Percentiles rank a stretch among this genome's conserved stretches.
Conservation (phyloP, 2,113 vertebrate species). For the Calyptomena viridis region DNA sequence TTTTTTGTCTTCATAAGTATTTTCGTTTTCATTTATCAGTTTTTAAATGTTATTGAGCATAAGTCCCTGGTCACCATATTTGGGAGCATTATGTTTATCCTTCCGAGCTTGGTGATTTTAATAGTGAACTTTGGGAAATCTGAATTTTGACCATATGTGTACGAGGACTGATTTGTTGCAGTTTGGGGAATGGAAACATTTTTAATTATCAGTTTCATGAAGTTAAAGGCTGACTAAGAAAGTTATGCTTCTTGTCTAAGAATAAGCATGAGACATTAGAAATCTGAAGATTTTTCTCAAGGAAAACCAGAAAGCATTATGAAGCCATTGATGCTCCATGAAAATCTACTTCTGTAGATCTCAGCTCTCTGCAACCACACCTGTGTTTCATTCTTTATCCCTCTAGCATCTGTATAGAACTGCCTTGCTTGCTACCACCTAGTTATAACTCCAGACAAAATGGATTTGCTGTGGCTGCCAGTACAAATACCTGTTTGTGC, state of each 20-base stretch:
- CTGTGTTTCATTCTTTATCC: not conserved
- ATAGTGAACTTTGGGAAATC: not conserved
- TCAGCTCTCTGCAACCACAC: not conserved
- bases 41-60: not conserved
- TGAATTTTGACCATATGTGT: not conserved
- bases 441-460: not conserved
- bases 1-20: not conserved
- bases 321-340: not conserved
- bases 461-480: conserved; percentile 16
- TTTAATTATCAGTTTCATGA: not conserved
- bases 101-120: not conserved
- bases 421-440: not conserved
- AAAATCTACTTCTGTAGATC: not conserved
- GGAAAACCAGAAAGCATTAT: not conserved
- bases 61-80: not conserved
- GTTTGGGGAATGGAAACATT: not conserved
- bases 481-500: conserved; percentile 2
- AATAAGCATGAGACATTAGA: not conserved
- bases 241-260: not conserved
- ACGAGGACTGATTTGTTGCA: accelerated
- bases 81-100: not conserved
- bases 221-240: not conserved
- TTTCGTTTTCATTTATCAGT: not conserved
- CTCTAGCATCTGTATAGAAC: not conserved
- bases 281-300: not conserved